These are phyloP conservation scores for Capitella teleta DNA, from an alignment of 1,140 invertebrate genomes.

Conservation along the genomic window DNA sequence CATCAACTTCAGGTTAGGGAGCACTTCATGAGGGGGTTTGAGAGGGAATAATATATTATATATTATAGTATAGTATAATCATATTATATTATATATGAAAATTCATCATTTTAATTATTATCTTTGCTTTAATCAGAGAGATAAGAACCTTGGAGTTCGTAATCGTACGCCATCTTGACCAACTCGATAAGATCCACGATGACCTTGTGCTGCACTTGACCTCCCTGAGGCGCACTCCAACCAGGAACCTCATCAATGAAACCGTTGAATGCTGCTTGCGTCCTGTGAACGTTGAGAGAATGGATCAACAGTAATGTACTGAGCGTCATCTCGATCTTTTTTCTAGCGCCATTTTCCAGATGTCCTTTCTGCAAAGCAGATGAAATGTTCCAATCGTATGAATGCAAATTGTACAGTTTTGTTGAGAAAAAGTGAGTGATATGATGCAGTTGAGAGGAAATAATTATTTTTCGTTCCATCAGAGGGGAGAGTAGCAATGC, in stretches of 20 bases:
- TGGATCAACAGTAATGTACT: too few species aligned
- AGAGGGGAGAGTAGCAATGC: conserved; percentile 15
- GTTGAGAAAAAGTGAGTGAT: conserved; percentile 22
- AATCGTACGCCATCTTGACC: conserved; percentile 39
- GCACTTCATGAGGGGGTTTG: background rate
- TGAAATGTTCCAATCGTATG: conserved; percentile 35
- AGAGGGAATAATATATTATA: too few species aligned
- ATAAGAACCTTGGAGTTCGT: conserved; percentile 44
- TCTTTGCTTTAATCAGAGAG: too few species aligned
- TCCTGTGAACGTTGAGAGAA: too few species aligned
- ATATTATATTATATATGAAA: too few species aligned
- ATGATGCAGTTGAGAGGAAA: background rate
- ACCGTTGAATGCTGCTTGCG: conserved; percentile 59
- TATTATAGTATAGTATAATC: too few species aligned
- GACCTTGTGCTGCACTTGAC: conserved; percentile 22
- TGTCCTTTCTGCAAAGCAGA: conserved; percentile 39
- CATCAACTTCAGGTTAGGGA: conserved; percentile 14
- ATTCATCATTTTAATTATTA: too few species aligned
- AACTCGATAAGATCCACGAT: conserved; percentile 37
- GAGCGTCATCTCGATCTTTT: background rate
- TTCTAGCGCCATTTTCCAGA: conserved; percentile 17
- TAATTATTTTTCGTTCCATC: conserved; percentile 9
- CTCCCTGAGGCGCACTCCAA: conserved; percentile 16
- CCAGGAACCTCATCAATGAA: conserved; percentile 43
- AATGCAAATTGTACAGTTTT: conserved; percentile 37